Percentiles rank a stretch among this genome's conserved stretches.
phyloP scores from a whole-genome alignment of 2,888 invertebrate genomes.

The Ceratothoa steindachneri region DNA sequence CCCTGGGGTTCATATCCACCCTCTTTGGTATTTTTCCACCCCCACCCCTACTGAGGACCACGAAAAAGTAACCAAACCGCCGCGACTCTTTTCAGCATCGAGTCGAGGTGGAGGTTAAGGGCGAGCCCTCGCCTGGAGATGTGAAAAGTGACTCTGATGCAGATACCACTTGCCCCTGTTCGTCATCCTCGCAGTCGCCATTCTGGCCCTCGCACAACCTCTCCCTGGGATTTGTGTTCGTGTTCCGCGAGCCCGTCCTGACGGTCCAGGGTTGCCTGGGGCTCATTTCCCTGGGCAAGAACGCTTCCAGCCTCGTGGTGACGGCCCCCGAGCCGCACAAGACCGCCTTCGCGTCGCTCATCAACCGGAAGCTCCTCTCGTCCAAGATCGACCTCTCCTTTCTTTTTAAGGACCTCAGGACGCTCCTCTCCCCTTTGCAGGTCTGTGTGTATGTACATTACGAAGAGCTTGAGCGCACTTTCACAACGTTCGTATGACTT shows the following conservation, averaged over 20 bases:
- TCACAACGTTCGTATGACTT: no score
- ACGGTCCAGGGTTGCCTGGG: background rate
- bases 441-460: background rate
- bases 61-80: no score
- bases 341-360: background rate
- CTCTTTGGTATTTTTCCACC: no score
- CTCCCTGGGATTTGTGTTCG: background rate
- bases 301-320: background rate
- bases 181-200: no score
- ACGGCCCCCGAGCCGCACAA: background rate
- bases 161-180: no score
- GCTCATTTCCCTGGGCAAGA: background rate
- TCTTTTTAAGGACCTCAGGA: background rate
- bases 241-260: background rate
- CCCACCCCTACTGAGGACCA: no score
- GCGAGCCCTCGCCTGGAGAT: no score
- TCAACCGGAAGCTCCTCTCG: background rate
- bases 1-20: no score
- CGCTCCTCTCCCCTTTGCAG: background rate
- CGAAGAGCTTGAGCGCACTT: no score
- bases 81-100: no score
- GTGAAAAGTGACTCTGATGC: no score
- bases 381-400: background rate
- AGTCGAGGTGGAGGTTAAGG: no score
- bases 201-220: background rate